A percentile compares a stretch with the other conserved stretches of the same genome.
Evolutionary conservation across 2,888 invertebrate species (phyloP).

Genomic region (Parelbella ahira): DNA sequence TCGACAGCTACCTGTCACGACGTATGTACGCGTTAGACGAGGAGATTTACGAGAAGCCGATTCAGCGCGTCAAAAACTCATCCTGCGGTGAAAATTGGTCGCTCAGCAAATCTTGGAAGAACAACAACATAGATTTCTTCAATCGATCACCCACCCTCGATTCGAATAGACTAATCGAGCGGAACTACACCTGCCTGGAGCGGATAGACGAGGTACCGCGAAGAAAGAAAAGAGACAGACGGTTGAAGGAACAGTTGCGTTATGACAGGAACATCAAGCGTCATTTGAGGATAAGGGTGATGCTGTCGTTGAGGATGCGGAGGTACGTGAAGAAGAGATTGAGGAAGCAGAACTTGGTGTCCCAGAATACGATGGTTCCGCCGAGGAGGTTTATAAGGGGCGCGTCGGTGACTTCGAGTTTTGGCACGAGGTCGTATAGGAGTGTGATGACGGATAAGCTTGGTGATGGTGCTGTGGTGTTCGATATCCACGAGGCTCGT

Average conservation of each 20-base stretch:
- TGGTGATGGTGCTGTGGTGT: constrained; percentile 65
- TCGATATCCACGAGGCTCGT: constrained; percentile 72
- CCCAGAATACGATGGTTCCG: constrained; percentile 53
- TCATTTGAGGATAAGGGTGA: constrained; percentile 83
- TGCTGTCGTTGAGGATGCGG: constrained; percentile 84
- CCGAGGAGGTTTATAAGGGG: constrained; percentile 61
- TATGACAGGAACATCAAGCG: constrained; percentile 82
- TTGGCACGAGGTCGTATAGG: constrained; percentile 65
- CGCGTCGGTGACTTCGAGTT: constrained; percentile 56
- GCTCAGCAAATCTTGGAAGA: constrained; percentile 71
- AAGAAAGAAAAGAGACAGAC: constrained; percentile 51
- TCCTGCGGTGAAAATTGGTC: constrained; percentile 76
- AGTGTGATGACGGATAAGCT: constrained; percentile 67
- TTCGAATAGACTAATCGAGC: constrained; percentile 44
- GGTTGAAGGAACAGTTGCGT: constrained; percentile 69
- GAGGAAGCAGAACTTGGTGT: constrained; percentile 43
- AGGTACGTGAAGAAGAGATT: constrained; percentile 68
- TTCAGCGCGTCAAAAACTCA: constrained; percentile 51
- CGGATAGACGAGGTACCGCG: constrained; percentile 65
- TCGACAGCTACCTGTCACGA: constrained; percentile 64
- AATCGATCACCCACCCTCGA: constrained; percentile 52
- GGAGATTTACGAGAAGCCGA: constrained; percentile 69
- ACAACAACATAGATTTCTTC: constrained; percentile 60
- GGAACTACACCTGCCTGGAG: constrained; percentile 49
- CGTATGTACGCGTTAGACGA: constrained; percentile 67